Percentiles rank a stretch among this genome's conserved stretches.
Evolutionary conservation across 2,888 invertebrate species (phyloP).

Genomic region (Leptopilina myrica): DNA sequence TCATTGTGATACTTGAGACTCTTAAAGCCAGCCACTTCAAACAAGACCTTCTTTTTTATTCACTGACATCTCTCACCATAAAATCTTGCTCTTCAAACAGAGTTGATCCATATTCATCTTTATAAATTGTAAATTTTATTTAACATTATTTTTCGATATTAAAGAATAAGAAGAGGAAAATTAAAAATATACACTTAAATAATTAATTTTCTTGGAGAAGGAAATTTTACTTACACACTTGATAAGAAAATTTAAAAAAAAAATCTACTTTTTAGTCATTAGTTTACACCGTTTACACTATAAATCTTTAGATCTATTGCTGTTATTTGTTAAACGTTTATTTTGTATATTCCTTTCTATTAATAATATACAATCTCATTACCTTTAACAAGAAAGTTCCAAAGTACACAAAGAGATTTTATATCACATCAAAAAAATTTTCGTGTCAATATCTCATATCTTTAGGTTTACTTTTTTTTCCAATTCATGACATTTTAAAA

Average conservation of each 20-base stretch:
- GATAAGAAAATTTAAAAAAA: too few species aligned
- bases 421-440: background rate
- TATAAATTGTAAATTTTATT: background rate
- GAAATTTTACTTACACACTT: too few species aligned
- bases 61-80: constrained; percentile 63
- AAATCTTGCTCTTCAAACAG: constrained; percentile 48
- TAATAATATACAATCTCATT: background rate
- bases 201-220: too few species aligned
- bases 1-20: constrained; percentile 68
- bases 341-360: too few species aligned
- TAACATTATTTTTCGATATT: background rate
- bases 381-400: constrained; percentile 15
- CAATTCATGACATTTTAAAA: too few species aligned
- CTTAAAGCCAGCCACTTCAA: constrained; percentile 67
- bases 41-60: constrained; percentile 63
- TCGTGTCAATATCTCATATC: background rate
- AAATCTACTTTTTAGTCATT: too few species aligned
- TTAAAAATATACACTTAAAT: too few species aligned
- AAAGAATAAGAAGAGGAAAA: too few species aligned
- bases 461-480: background rate
- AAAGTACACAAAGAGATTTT: background rate
- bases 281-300: too few species aligned
- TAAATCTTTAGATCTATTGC: too few species aligned
- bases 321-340: too few species aligned
- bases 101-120: constrained; percentile 2